Evolutionary conservation across 2,113 vertebrate species (phyloP).

Genomic region (Gnathonemus longibarbis): DNA sequence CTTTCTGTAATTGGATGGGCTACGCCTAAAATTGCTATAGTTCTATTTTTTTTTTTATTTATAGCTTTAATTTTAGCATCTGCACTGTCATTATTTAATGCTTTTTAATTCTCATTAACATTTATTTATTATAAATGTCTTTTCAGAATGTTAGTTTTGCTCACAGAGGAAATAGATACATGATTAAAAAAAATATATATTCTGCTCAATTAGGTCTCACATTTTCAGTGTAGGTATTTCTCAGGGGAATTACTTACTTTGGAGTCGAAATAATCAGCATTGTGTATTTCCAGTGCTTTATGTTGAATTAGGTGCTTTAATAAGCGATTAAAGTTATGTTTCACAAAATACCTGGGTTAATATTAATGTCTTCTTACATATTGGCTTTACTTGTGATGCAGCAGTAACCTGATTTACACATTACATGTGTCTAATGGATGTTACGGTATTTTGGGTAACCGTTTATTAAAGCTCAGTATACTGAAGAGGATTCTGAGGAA

Average conservation of each 20-base stretch:
- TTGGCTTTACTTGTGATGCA: neutral
- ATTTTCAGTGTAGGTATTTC: neutral
- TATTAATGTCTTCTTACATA: neutral
- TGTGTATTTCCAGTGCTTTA: neutral
- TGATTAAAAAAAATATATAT: neutral
- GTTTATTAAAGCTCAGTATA: neutral
- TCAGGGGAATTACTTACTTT: neutral
- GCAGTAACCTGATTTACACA: neutral
- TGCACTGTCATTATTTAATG: neutral
- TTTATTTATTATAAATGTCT: neutral
- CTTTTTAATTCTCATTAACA: neutral
- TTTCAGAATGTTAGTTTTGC: neutral
- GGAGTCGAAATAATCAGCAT: neutral
- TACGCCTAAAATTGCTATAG: neutral
- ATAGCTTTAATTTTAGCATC: neutral
- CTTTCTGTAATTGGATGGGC: neutral
- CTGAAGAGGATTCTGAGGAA: neutral
- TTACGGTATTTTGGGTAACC: neutral
- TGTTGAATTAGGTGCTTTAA: neutral
- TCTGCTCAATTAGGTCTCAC: neutral
- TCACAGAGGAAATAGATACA: neutral
- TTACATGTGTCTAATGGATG: neutral
- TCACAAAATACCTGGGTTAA: neutral
- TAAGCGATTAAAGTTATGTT: neutral
- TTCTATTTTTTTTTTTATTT: neutral